These are phyloP conservation scores for Drosophila sordidapex DNA, from an alignment of 2,888 invertebrate genomes.

Conservation along the genomic window DNA sequence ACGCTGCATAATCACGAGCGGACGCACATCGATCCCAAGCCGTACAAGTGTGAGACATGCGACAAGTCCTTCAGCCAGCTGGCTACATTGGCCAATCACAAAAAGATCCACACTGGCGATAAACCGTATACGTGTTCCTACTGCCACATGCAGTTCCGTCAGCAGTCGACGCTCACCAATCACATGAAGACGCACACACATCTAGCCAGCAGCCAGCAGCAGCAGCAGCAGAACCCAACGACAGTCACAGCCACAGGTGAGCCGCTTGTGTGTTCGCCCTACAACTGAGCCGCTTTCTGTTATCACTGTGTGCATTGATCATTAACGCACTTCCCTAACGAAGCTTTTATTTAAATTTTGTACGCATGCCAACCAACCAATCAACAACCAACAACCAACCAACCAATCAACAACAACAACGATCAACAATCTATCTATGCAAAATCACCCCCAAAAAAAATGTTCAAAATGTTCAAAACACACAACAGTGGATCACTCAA, in stretches of 20 bases:
- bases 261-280: conserved; percentile 83
- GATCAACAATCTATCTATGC: conserved; percentile 44
- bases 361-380: conserved; percentile 76
- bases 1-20: conserved; percentile 83
- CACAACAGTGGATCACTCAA: conserved; percentile 68
- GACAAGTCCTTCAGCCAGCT: conserved; percentile 82
- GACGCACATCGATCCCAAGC: conserved; percentile 83
- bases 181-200: conserved; percentile 83
- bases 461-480: conserved; percentile 33
- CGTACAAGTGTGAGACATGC: conserved; percentile 83
- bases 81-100: conserved; percentile 82
- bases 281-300: conserved; percentile 81
- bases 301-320: conserved; percentile 80
- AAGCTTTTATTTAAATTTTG: conserved; percentile 84
- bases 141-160: conserved; percentile 83
- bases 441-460: conserved; percentile 25
- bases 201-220: conserved; percentile 70
- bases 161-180: conserved; percentile 83
- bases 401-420: conserved; percentile 23
- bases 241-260: conserved; percentile 76
- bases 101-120: conserved; percentile 82
- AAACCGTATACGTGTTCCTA: conserved; percentile 83
- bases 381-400: conserved; percentile 49
- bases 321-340: conserved; percentile 83
- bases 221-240: conserved; percentile 47